Conservation (phyloP, 2,113 vertebrate genomes). For the Tringa solitaria region DNA sequence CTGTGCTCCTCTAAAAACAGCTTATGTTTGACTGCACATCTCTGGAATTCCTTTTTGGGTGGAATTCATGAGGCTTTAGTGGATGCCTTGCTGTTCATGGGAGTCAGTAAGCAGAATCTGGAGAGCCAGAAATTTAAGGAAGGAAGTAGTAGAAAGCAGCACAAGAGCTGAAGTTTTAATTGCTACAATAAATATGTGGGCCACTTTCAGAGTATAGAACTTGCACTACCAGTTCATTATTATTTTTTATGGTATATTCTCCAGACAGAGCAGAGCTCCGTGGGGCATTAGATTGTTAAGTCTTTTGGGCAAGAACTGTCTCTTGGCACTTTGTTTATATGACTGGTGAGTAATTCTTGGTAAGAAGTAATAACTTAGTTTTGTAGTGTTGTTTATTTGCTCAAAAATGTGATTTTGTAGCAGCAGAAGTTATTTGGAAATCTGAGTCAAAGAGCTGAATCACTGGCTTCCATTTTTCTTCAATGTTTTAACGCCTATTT, state of each 20-base stretch:
- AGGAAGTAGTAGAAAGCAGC: not conserved
- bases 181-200: slow-evolving; percentile 17
- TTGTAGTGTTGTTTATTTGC: slow-evolving; percentile 18
- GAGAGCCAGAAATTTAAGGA: not conserved
- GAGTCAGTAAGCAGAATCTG: not conserved
- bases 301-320: slow-evolving; percentile 30
- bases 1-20: not conserved
- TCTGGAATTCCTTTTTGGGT: not conserved
- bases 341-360: slow-evolving; percentile 9
- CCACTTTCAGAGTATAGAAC: not conserved
- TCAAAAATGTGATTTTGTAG: not conserved
- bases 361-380: slow-evolving; percentile 18
- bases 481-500: not conserved
- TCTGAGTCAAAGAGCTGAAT: not conserved
- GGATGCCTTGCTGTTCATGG: not conserved
- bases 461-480: not conserved
- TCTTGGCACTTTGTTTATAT: not conserved
- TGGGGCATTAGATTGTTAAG: not conserved
- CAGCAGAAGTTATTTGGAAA: not conserved
- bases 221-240: slow-evolving; percentile 17
- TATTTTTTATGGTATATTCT: slow-evolving; percentile 44
- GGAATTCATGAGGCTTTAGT: not conserved
- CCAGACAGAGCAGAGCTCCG: not conserved
- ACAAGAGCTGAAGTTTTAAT: slow-evolving; percentile 40
- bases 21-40: not conserved